Evolutionary conservation across 2,888 invertebrate genomes (phyloP).

Genomic region (Catocala nupta): DNA sequence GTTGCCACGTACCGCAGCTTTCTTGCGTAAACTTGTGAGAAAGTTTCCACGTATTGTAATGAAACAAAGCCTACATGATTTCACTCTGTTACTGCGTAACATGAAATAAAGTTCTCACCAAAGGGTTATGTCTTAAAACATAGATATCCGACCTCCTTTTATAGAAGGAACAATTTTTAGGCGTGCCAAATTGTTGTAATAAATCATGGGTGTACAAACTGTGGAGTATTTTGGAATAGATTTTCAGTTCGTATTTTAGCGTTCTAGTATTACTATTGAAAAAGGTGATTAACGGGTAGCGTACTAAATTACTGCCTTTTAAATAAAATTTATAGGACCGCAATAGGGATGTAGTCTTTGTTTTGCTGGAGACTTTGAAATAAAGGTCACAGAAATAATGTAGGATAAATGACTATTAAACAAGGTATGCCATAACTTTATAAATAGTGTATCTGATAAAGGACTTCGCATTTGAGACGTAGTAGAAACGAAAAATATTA

Average conservation of each 20-base stretch:
- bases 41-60: constrained; percentile 36
- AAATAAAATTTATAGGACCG: no score
- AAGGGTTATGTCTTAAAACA: constrained; percentile 10
- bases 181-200: constrained; percentile 13
- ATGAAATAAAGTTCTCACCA: constrained; percentile 5
- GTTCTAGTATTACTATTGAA: constrained; percentile 1
- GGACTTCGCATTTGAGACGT: no score
- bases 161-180: constrained; percentile 1
- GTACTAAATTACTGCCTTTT: no score
- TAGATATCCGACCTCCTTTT: constrained; percentile 5
- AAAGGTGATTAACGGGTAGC: no score
- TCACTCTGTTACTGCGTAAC: constrained; percentile 9
- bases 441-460: no score
- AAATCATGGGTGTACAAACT: constrained; percentile 5
- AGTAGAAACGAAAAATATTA: no score
- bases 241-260: constrained; percentile 7
- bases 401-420: no score
- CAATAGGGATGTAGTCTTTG: no score
- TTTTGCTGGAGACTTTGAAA: no score
- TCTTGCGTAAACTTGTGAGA: constrained; percentile 15
- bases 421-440: no score
- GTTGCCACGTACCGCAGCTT: not conserved
- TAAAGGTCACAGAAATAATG: no score
- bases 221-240: constrained; percentile 7
- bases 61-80: constrained; percentile 29